Evolutionary conservation across 53 echinoderm and acorn worm species (phyloP), one percentile per base, ranked within the genome.

Genomic region (Luidia sarsii): DNA sequence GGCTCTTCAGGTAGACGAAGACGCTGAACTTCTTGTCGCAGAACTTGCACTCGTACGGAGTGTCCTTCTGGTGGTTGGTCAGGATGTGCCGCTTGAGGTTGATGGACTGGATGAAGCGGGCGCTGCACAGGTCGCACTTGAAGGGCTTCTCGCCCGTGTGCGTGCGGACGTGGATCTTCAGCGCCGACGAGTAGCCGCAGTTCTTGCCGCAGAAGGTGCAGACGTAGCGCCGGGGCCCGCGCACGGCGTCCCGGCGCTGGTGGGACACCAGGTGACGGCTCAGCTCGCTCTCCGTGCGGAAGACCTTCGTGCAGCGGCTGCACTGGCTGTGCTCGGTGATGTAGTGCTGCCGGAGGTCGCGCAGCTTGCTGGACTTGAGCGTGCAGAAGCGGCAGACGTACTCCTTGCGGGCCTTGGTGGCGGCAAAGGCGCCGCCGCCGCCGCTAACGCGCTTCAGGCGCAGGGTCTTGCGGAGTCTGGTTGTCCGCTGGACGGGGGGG

Each of bases 101-200:
- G 48, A 95, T 94, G 23, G 95, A 95, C 70, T 95, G 95, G 50
- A 90, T 92, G 79, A 95, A 95, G 6, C 90, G 89, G 48, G 86
- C 86, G 41, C 63, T 73, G 51, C 95, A 95, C 25, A 89, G 68
- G 45, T 84, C 80, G 63, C 95, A 95, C 28, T 83, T 71, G 67
- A 74, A 95, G 15, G 95, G 95, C 48, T 95, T 94, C 79, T 95
- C 89, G 10, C 95, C 89, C 0, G 95, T 95, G 77, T 95, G 95
- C 16, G 95, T 95, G 9, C 92, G 71, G 20, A 89, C 67, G 39
- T 92, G 95, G 49, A 95, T 92, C 57, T 95, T 95, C 63, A 95
- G 80, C 0, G 95, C 95, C 1, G 92, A 91, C 34, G 83, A 85
- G 33, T 82, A 88, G 21, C 88, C 82, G 39, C 89, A 92, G 53